Evolutionary conservation across 2,888 invertebrate genomes (phyloP).

Genomic region (Polia nebulosa): DNA sequence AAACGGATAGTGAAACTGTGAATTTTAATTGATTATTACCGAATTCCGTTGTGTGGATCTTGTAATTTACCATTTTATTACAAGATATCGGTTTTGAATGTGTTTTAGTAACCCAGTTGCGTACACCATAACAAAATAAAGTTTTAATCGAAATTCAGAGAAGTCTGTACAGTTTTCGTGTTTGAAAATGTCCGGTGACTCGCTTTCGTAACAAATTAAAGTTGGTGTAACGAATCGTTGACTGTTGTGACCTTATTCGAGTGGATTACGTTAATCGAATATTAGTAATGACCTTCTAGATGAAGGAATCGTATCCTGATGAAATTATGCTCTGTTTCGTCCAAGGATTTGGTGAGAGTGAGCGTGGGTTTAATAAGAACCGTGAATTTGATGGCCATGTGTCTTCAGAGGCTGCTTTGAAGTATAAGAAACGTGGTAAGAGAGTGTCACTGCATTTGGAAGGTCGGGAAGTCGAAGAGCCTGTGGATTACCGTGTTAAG

Average conservation of each 20-base stretch:
- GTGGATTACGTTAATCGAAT: conserved; percentile 61
- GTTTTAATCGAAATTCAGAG: conserved; percentile 43
- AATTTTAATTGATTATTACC: conserved; percentile 41
- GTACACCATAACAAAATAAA: conserved; percentile 50
- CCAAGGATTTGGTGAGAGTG: conserved; percentile 91
- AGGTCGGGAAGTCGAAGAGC: conserved; percentile 63
- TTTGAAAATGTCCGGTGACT: conserved; percentile 65
- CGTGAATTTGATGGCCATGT: conserved; percentile 79
- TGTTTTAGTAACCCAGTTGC: conserved; percentile 50
- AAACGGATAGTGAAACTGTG: conserved; percentile 52
- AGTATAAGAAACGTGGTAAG: conserved; percentile 75
- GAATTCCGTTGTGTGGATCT: conserved; percentile 34
- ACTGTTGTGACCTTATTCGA: conserved; percentile 68
- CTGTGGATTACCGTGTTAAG: conserved; percentile 73
- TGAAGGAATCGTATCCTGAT: conserved; percentile 88
- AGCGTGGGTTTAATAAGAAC: conserved; percentile 79
- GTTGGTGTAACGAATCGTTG: conserved; percentile 58
- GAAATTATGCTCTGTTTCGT: conserved; percentile 94
- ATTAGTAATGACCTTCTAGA: conserved; percentile 85
- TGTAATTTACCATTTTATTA: conserved; percentile 57
- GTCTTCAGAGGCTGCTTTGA: conserved; percentile 75
- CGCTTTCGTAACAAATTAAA: conserved; percentile 52
- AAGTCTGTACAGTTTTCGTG: conserved; percentile 62
- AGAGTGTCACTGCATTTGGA: conserved; percentile 73
- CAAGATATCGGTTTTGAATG: conserved; percentile 44